Evolutionary conservation across 2,113 vertebrate species (phyloP), one percentile per base, ranked within the genome.

Genomic region (Aegithalos caudatus): DNA sequence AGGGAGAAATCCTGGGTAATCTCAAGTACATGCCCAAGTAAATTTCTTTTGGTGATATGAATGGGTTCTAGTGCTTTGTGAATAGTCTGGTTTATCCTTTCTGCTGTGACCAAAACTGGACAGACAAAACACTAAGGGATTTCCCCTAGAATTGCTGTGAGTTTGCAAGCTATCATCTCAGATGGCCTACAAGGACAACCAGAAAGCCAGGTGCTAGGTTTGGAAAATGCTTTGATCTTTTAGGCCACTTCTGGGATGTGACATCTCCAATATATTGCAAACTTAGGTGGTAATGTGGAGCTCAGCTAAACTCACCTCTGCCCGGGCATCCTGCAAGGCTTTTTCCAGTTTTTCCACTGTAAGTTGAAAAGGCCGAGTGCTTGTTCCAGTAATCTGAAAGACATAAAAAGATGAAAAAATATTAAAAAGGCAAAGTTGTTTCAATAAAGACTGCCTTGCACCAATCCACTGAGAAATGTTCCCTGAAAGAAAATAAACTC

Each of bases 261-360:
- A 20, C 1, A 2, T 33, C 65, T 91, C 81, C 71, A 84, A 47
- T 9, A 20, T 28, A 51, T 27, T 23, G 19, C 25, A 71, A 65
- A 54, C 2, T 35, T 62, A 27, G 40, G 18, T 7, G 22, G 16
- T 7, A 45, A 58, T 9, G 33, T 18, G n/a, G 71, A 81, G 31
- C 44, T 88, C 37, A 71, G 58, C 57, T 82, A 53, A 42, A 44
- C 88, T 92, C 64, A 98, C 98, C 97, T 98, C 96, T 90, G 97
- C 94, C n/a, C 7, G 97, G 17, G 98, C 99, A 88, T 97, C 98
- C 88, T 97, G 94, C 67, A 99, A 95, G 79, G 98, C 97, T 83
- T 96, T 97, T 92, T 99, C 99, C 92, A 99, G 97, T 96, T 99
- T 99, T 85, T 97, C 97, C 60, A 99, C 99, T 4, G 99, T 99